Evolutionary conservation across 2,797 vertebrate genomes (phyloP), one percentile per base, ranked within the genome.

Genomic region (Tenualosa thibaudeaui): DNA sequence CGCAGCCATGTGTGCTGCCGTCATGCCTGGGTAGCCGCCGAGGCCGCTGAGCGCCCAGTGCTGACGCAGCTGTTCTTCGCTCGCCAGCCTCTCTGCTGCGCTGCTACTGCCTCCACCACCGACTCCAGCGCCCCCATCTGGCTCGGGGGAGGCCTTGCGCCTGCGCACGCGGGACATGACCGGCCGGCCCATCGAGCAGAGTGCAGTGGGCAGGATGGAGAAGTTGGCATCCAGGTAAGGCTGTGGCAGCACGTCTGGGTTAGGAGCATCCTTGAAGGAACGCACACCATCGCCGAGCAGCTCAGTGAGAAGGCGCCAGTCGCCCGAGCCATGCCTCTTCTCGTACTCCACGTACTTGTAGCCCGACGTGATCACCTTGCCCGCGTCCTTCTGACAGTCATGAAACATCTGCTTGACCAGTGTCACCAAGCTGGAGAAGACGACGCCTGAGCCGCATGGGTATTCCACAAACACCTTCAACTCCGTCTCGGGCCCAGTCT

Each of bases 301-400:
- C 92, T 97, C 97, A 0, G 96, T 95, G 15, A 98, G 91, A 46
- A 96, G 95, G 0, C 96, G 95, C 97, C 97, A 98, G 88, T 97
- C 97, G 0, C 96, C 96, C 0, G 95, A 92, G 43, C 96, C 96
- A 0, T 96, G 97, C 10, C 95, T 92, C 31, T 96, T 97, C 91
- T 98, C 97, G 0, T 97, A 98, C n/a, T 98, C 97, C 84, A 97
- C 95, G 46, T 98, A 97, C 68, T 97, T 96, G 81, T 96, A 96
- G 3, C 97, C 97, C 3, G 96, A 96, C 86, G 95, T 97, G 87
- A 97, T 95, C 0, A 95, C 95, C 88, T 97, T 97, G 8, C 96
- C 93, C 0, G 94, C 92, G 24, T 94, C 92, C 75, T 94, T 93
- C 24, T 93, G 90, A 54, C 94, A 93, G 65, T 98, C 97, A 0